Evolutionary conservation across 2,888 invertebrate genomes (phyloP), one percentile per base, ranked within the genome.

Genomic region (Morinoia aosen): DNA sequence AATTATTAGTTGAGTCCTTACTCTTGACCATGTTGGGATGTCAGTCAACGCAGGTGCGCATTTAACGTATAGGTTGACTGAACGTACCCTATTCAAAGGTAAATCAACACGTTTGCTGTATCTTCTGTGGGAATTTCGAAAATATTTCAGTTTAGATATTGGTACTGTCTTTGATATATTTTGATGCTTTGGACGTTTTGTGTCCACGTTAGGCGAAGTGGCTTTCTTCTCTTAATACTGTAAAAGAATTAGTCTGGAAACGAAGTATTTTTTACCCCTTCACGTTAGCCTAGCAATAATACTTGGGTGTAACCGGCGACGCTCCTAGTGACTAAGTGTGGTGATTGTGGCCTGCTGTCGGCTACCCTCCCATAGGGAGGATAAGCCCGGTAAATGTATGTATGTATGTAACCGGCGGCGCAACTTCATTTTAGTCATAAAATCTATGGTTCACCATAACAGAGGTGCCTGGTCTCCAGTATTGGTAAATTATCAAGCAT

Each of bases 171-270:
- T 33, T 25, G 88, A 88, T 39, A 39, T 88, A 88, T 33, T 88
- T 48, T 39, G 48, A 90, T 90, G 90, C 90, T 90, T 90, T 48
- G 90, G 90, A 19, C 90, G 90, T 90, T 48, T 90, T 90, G 90
- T 90, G 90, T 90, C 90, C 90, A 90, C 14, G 90, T 90, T 76
- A 76, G 76, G 76, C 25, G 76, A 76, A 90, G 48, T 90, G 48
- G 90, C 90, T 90, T 90, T 76, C 76, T 39, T 90, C 90, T 90
- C 90, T 40, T 90, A 40, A 48, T 90, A 90, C 48, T 90, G 39
- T 90, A 90, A 76, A 90, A 90, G 90, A 90, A 90, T 90, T 76
- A 76, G 90, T 90, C 90, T 90, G 40, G 90, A 90, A 90, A 11
- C 14, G 14, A 40, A 76, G 25, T 76, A 16, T 76, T 76, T 14